These are phyloP conservation scores for Platycheirus rosarum DNA, from an alignment of 2,888 invertebrate genomes.

Conservation along the genomic window DNA sequence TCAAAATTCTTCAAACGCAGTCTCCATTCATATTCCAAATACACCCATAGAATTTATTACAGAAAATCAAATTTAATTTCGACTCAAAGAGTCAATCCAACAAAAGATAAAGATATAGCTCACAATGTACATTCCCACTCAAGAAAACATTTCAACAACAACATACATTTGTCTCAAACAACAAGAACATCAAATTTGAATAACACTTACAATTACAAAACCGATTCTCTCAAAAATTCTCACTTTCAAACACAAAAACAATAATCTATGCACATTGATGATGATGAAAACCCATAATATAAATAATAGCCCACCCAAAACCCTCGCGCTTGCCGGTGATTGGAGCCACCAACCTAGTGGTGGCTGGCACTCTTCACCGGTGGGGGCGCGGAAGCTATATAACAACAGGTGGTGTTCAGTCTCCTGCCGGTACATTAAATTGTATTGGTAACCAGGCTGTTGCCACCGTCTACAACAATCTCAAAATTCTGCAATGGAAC, in stretches of 20 bases:
- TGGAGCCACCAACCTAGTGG: neutral
- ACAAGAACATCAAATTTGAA: neutral
- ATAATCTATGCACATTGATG: constrained; percentile 7
- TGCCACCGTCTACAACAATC: too few relatives aligned
- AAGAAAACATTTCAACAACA: neutral
- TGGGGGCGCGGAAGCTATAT: too few relatives aligned
- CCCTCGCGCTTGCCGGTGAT: constrained; percentile 11
- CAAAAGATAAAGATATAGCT: neutral
- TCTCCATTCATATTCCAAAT: too few relatives aligned
- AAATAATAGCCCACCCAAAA: too few relatives aligned
- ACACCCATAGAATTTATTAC: neutral
- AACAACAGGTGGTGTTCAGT: too few relatives aligned
- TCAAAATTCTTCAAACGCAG: too few relatives aligned
- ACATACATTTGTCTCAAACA: too few relatives aligned
- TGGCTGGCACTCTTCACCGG: too few relatives aligned
- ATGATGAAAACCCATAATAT: constrained; percentile 28
- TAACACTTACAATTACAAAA: constrained; percentile 2
- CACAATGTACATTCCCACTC: too few relatives aligned
- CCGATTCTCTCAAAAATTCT: constrained; percentile 4
- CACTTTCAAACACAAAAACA: neutral
- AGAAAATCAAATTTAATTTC: neutral
- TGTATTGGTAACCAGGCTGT: too few relatives aligned
- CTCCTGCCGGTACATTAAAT: too few relatives aligned
- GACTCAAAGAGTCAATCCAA: constrained; percentile 3
- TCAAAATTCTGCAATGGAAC: too few relatives aligned